Evolutionary conservation across 2,113 vertebrate genomes (phyloP).

Genomic region (Pimephales promelas): DNA sequence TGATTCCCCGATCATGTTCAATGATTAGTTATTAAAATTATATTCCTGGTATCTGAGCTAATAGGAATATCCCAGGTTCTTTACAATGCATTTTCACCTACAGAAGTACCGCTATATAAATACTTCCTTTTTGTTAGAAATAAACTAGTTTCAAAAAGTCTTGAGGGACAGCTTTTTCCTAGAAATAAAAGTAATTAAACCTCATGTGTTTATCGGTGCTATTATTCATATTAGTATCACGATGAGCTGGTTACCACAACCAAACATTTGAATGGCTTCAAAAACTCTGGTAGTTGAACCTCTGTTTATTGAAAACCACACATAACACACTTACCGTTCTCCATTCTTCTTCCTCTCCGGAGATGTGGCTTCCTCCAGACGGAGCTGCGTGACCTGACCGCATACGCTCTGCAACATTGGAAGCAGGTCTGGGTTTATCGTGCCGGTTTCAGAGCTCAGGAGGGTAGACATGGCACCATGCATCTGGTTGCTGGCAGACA

Average conservation of each 20-base stretch:
- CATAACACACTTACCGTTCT: conserved; percentile 49
- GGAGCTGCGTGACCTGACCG: conserved; percentile 74
- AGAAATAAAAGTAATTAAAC: background rate
- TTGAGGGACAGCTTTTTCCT: background rate
- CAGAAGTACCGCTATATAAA: too few species aligned
- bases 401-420: conserved; percentile 75
- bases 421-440: conserved; percentile 63
- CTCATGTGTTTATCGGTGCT: background rate
- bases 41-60: too few species aligned
- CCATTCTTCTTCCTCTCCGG: conserved; percentile 39
- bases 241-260: background rate
- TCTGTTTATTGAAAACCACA: background rate
- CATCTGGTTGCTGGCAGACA: conserved; percentile 12
- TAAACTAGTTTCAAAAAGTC: background rate
- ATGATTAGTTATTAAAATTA: too few species aligned
- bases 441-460: conserved; percentile 51
- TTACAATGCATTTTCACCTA: too few species aligned
- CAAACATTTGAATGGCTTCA: background rate
- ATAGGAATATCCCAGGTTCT: too few species aligned
- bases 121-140: background rate
- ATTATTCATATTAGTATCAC: background rate
- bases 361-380: conserved; percentile 63
- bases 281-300: background rate
- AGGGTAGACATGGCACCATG: conserved; percentile 67
- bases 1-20: too few species aligned